These are phyloP conservation scores for Atrina japonica DNA, from an alignment of 2,888 invertebrate species.

Conservation along the genomic window DNA sequence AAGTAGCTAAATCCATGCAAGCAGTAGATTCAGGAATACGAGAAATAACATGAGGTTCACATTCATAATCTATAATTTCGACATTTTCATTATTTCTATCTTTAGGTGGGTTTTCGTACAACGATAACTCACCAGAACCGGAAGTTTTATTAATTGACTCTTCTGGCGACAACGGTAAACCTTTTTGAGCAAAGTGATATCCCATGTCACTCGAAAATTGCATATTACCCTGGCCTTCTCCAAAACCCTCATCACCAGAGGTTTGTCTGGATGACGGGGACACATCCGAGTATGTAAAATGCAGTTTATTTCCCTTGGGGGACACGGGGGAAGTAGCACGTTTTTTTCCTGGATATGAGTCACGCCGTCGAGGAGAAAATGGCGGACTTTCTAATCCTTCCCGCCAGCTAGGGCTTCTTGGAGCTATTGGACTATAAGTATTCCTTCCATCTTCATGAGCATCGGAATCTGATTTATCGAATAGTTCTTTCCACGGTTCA, in stretches of 20 bases:
- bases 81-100: conserved; percentile 6
- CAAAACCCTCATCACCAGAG: conserved; percentile 63
- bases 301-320: conserved; percentile 73
- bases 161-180: conserved; percentile 69
- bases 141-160: conserved; percentile 35
- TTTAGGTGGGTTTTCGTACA: conserved; percentile 59
- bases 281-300: conserved; percentile 71
- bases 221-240: conserved; percentile 35
- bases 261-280: conserved; percentile 70
- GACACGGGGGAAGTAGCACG: conserved; percentile 71
- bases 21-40: conserved; percentile 62
- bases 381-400: conserved; percentile 76
- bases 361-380: conserved; percentile 73
- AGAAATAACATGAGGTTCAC: conserved; percentile 21
- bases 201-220: conserved; percentile 26
- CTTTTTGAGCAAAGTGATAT: conserved; percentile 59
- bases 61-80: conserved; percentile 12
- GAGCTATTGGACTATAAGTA: conserved; percentile 70
- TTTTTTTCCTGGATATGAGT: conserved; percentile 74
- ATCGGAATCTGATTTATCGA: conserved; percentile 45
- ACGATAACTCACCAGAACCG: conserved; percentile 59
- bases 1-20: conserved; percentile 77
- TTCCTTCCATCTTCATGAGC: conserved; percentile 45
- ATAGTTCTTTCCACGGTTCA: conserved; percentile 54
- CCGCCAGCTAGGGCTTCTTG: conserved; percentile 78